phyloP scores from a whole-genome alignment of 2,797 vertebrate genomes.

The Oreortyx pictus region DNA sequence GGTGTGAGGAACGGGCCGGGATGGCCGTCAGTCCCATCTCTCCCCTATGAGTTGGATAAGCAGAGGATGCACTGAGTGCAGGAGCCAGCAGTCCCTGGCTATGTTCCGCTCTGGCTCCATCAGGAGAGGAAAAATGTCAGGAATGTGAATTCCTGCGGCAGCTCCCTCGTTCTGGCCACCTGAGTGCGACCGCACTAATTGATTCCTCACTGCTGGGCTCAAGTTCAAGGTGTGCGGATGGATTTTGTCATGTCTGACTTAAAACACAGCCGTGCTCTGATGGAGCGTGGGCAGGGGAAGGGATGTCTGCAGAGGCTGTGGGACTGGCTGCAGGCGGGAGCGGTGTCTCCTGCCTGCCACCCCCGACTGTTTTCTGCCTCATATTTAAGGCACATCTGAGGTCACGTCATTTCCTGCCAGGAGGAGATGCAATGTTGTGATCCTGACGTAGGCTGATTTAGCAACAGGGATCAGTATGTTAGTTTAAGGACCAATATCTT shows the following conservation, averaged over 20 bases:
- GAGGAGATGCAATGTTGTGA: not conserved
- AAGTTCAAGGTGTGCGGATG: not conserved
- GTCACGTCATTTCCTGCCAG: not conserved
- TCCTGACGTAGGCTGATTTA: not conserved
- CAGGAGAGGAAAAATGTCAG: not conserved
- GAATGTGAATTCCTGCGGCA: not conserved
- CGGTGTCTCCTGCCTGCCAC: not conserved
- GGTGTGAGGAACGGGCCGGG: rapidly evolving
- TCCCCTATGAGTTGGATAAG: not conserved
- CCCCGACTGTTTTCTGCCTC: not conserved
- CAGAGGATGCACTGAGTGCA: not conserved
- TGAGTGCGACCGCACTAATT: not conserved
- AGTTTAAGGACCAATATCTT: too few species aligned
- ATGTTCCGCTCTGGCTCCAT: not conserved
- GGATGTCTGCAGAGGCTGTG: not conserved
- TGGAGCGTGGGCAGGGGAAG: not conserved
- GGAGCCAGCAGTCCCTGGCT: not conserved
- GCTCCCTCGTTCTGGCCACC: not conserved
- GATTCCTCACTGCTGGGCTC: not conserved
- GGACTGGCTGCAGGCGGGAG: not conserved
- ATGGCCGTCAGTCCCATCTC: not conserved
- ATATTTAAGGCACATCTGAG: not conserved
- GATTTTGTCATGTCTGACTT: not conserved
- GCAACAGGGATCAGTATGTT: too few species aligned
- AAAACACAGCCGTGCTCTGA: not conserved